Base-by-base conservation (phyloP, 2,113 vertebrate species). In the Solea senegalensis region DNA sequence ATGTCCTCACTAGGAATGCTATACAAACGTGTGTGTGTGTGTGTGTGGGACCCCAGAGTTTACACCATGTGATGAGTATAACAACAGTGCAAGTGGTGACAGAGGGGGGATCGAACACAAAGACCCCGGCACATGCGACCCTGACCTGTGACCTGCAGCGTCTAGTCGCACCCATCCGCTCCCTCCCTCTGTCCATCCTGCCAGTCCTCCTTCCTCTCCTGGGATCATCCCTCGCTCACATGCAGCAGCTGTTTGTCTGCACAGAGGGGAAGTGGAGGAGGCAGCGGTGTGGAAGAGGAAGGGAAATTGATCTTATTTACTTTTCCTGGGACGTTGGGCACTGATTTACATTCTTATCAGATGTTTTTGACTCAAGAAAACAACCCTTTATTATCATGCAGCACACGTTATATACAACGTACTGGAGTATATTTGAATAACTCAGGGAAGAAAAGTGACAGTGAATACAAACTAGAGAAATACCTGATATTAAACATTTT, bases 91-190 rank as follows among this genome's bases (percentile, higher is more conserved):
- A 27, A 1, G 51, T 59, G 64, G 77, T 69, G 74, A 55, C 3
- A 50, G 65, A 68, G 65, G 57, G 57, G 21, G 51, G 62, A 65
- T 69, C 44, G 41, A 15, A 76, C 78, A 89, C 86, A 92, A 86
- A 82, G 84, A 73, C 56, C 64, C 48, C 5, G 53, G 44, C 67
- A 69, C 80, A 86, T 83, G 78, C 83, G 82, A 78, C 64, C 21
- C 67, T 75, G 72, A 91, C 90, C 91, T 85, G 5, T 59, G 87
- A 91, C 88, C 88, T 59, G 5, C 12, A 69, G 63, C 46, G 87
- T 93, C 90, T 91, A 82, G 90, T 87, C 85, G 12, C 75, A 46
- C 86, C 90, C 91, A 81, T 83, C 80, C 82, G 53, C 67, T 69
- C 77, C 80, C 63, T 60, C 84, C 72, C 74, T 65, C 64, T 75